Base-by-base conservation (phyloP, 2,113 vertebrate genomes). In the Climacteris rufus region DNA sequence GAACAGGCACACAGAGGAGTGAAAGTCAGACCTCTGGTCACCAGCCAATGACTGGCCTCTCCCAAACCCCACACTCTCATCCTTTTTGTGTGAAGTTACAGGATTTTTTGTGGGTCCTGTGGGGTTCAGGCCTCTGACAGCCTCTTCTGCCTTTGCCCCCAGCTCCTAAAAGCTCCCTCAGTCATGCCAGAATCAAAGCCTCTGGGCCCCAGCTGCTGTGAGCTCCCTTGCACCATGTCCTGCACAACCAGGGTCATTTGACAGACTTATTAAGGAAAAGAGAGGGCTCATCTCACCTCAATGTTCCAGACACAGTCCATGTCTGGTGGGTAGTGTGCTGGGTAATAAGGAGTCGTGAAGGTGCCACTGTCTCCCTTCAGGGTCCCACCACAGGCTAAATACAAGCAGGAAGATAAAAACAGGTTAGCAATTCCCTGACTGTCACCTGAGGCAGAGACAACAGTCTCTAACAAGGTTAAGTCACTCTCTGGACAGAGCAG, bases 311-410 rank as follows among this genome's bases (percentile, higher is more conserved):
- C 90, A 31, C 99, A 99, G 15, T 96, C 89, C 1, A 4, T 92
- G n/a, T 68, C 92, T 6, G 99, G 98, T 1, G 99, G 98, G 79
- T 99, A 99, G 96, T 98, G 99, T 28, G 98, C 98, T 1, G 99
- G 99, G 77, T 98, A 99, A 93, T 98, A 99, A 21, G 99, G 99
- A 27, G 98, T 99, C 10, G 83, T 97, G 66, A 99, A 99, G 3
- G 3, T 97, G 39, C 99, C 99, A 0, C 81, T 96, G 8, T 50
- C 8, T 6, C 92, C 98, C 5, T 1, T 95, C 44, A 99, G 95
- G 27, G 56, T 79, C 39, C 98, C 98, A 11, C 98, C 98, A 2
- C 99, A 99, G 35, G 5, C 91, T 96, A 90, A 50, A 85, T 31
- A 53, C 1, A 87, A 86, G 56, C 66, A n/a, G 37, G 35, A 53